Base-by-base conservation (phyloP, 1,140 invertebrate genomes). In the Metaphire vulgaris region DNA sequence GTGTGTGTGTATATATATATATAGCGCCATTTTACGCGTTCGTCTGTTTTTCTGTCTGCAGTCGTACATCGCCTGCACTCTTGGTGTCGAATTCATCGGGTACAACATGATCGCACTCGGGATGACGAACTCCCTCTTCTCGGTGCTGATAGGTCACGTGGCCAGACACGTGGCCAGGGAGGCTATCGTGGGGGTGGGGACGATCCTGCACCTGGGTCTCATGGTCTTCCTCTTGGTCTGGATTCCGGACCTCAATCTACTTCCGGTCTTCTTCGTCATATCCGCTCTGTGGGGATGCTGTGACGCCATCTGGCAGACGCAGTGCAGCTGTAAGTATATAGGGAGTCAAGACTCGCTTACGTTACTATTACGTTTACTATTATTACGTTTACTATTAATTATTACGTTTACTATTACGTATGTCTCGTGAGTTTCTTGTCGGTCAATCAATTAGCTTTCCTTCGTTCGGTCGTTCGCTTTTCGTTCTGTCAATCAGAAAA, bases 261-360 rank as follows among this genome's bases (percentile, higher is more conserved):
- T 91, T 0, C 88, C 91, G 16, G 88, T 94, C 0, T 97, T 97
- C 88, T 98, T 93, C 86, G 90, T 93, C 16, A 91, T 98, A 69
- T 93, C 94, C 1, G 94, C 93, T 0, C 87, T 97, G 0, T 98
- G 96, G 96, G 96, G 96, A 28, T 91, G 96, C n/a, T 93, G 93
- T 2, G 96, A 98, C 83, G 94, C 95, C 1, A 93, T 98, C 0
- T 98, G 96, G 96, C 96, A 98, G 84, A 98, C 96, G 0, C 96
- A 98, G 88, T 92, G 98, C 69, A 98, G 98, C 83, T 94, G 95
- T 93, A 87, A 90, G 89, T 88, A 67, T 12, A 29, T 74, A 21
- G 21, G n/a, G n/a, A n/a, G n/a, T n/a, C n/a, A n/a, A n/a, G n/a
- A n/a, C n/a, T n/a, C n/a, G n/a, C n/a, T n/a, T n/a, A n/a, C n/a